Conservation (phyloP, 2,113 vertebrate species). For the Pan paniscus region DNA sequence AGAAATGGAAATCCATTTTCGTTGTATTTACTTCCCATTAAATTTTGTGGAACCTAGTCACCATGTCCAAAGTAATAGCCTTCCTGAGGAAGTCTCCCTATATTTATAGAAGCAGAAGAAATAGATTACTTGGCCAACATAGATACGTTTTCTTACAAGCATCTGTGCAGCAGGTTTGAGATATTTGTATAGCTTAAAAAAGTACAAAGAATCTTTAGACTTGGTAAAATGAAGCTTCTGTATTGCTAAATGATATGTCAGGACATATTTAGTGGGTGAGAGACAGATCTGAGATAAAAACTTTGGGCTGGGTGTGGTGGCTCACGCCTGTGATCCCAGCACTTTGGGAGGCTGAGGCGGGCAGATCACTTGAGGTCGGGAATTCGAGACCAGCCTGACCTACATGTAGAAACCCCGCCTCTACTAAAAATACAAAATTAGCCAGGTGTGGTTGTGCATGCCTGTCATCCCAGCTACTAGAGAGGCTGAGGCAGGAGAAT, state of each 20-base stretch:
- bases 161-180: neutral
- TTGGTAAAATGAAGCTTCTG: neutral
- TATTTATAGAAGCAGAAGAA: slow-evolving; percentile 26
- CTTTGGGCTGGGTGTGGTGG: neutral
- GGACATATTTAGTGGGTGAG: neutral
- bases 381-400: no score
- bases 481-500: no score
- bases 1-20: slow-evolving; percentile 46
- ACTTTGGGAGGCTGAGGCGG: no score
- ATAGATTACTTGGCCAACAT: slow-evolving; percentile 19
- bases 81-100: neutral
- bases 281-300: slow-evolving; percentile 38
- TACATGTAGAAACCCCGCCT: no score
- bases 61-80: neutral
- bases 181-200: slow-evolving; percentile 7
- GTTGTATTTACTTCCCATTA: slow-evolving; percentile 51
- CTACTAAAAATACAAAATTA: no score
- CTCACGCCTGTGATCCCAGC: no score
- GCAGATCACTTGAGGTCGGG: no score
- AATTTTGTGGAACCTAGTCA: slow-evolving; percentile 19
- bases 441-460: no score
- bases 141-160: neutral
- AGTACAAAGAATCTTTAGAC: neutral
- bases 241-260: slow-evolving; percentile 35
- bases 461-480: no score